Base-by-base conservation (phyloP, 2,113 vertebrate species). In the Marmota flaviventris region DNA sequence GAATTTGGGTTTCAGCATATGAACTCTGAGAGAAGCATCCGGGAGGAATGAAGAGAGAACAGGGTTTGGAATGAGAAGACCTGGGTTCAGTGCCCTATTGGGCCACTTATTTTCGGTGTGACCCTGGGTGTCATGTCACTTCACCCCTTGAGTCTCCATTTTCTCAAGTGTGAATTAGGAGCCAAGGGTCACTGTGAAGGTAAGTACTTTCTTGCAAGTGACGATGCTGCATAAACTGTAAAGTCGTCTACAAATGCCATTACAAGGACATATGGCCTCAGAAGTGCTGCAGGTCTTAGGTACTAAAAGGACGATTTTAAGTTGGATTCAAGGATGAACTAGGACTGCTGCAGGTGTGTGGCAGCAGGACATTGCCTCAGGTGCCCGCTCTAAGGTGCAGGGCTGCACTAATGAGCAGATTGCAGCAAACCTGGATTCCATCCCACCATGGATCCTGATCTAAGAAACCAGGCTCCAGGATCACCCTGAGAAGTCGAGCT, bases 261-360 rank as follows among this genome's bases (percentile, higher is more conserved):
- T 58, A 20, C n/a, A 42, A 39, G 27, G 32, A 83, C 27, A 37
- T 69, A 61, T 48, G 56, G 61, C 22, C 27, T 27, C 32, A 67
- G 45, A 8, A 27, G 37, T 24, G 8, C 18, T 25, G 37, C 18
- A 53, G 37, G 25, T 39, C 73, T 84, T 27, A 61, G 32, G n/a
- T 27, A n/a, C 42, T 42, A 45, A 89, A 89, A 85, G 76, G 32
- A 89, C 63, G 24, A 82, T 32, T 85, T n/a, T 77, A 89, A 95
- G 25, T 53, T 39, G 18, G 18, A 88, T 45, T 91, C 48, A 53
- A 88, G 37, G 11, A 18, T 22, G 14, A 42, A 78, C 20, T 3
- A 48, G n/a, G 24, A 45, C 25, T 24, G 22, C 25, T 27, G 45
- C 32, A 39, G 22, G 72, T 61, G 39, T 69, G 27, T 16, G 24